Evolutionary conservation across 2,888 invertebrate genomes (phyloP), one percentile per base, ranked within the genome.

Genomic region (Gnatocerus cornutus): DNA sequence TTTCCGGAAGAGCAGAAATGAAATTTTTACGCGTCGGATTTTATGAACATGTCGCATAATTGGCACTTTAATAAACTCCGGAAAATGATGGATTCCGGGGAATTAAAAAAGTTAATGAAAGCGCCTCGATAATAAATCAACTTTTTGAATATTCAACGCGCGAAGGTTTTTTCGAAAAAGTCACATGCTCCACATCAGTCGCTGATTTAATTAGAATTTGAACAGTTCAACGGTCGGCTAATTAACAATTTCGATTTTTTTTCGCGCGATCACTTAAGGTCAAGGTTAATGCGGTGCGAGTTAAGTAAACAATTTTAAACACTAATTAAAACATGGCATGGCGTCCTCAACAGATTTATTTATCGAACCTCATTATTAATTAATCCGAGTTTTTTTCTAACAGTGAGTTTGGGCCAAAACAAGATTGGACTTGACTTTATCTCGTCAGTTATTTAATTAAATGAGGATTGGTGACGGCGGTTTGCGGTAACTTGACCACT

Each of bases 221-320:
- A 29, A 37, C 14, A 12, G 39, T 63, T 63, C 63, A 63, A 29
- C 43, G 53, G 43, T 53, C 63, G n/a, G 1, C 45, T 63, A 53
- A 63, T 53, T 63, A 63, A 53, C 63, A 62, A 62, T 62, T 62
- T 62, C 29, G 48, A 53, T 63, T 52, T 63, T n/a, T n/a, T 62
- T 62, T 43, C 29, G 13, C 27, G 12, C 21, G 56, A 21, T 29
- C 21, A 10, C 52, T 63, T 53, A 63, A 63, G 53, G 63, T 63
- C 63, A 63, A 63, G 63, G 63, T 39, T 63, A 27, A 50, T 62
- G 41, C 29, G 61, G 9, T 21, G 21, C 41, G 43, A 43, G 33
- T 16, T 56, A 43, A 53, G 48, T 48, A 48, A 61, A 61, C 39
- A 61, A 21, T 63, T 41, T 45, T 12, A 63, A 53, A 30, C 50